Evolutionary conservation across 2,113 vertebrate species (phyloP), one percentile per base, ranked within the genome.

Genomic region (Takifugu bimaculatus): DNA sequence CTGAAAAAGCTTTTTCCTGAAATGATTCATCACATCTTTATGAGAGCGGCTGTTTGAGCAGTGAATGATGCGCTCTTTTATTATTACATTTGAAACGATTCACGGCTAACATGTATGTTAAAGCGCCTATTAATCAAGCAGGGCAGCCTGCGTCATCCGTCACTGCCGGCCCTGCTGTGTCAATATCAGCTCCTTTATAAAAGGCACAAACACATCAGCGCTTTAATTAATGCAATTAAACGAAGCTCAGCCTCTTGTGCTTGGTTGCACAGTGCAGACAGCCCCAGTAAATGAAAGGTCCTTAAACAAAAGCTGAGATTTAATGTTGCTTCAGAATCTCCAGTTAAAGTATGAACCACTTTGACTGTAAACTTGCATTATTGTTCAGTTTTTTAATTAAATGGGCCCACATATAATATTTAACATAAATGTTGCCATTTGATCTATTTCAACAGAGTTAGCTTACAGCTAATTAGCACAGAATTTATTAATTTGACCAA

Each of bases 51-150:
- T 50, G 79, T 74, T 78, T 81, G 85, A 85, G 85, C 70, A 54
- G 71, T 87, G 86, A 89, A 82, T 60, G 81, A 88, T 89, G 74
- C 54, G 54, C 70, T 81, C 71, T 69, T 80, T 87, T 86, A 88
- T 85, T 81, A 79, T 77, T 83, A 60, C 79, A 77, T 88, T 72
- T 88, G 70, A 87, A 71, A 82, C 66, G 79, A 81, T 74, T 78
- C 66, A 43, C 10, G 26, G 56, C 52, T 74, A 87, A 87, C 85
- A 86, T 77, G 78, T 75, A 70, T 74, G 85, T 86, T 85, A 84
- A 78, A 82, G 79, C 60, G 1, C 50, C 76, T 20, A 87, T 90
- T 88, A 79, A 89, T 90, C 88, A 89, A 77, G 71, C 49, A 52
- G 77, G 82, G 80, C 83, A 74, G 62, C 64, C 32, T 29, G 15